These are phyloP conservation scores for Cerastoderma edule DNA, from an alignment of 2,888 invertebrate species.

Conservation along the genomic window DNA sequence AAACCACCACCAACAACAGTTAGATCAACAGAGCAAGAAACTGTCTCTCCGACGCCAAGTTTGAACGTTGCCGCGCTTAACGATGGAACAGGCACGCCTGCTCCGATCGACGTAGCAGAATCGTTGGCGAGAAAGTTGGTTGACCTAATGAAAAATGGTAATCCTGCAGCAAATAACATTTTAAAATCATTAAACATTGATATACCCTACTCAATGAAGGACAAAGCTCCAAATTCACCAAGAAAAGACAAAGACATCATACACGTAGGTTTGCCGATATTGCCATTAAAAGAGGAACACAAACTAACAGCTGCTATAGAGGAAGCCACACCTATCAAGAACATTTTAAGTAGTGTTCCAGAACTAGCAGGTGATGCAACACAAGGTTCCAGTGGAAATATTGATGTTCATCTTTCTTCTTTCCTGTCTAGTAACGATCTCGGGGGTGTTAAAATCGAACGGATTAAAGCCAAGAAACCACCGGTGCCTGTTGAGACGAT, in stretches of 20 bases:
- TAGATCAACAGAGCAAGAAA: too few relatives aligned
- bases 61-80: too few relatives aligned
- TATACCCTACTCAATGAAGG: neutral
- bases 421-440: slow-evolving; percentile 6
- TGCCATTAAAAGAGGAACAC: neutral
- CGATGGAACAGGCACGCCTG: too few relatives aligned
- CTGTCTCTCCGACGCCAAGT: too few relatives aligned
- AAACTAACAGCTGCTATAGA: neutral
- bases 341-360: too few relatives aligned
- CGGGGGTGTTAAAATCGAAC: slow-evolving; percentile 6
- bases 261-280: neutral
- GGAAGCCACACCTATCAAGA: neutral
- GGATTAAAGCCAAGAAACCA: neutral
- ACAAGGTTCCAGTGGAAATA: too few relatives aligned
- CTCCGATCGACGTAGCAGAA: neutral
- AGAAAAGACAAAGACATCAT: neutral
- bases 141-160: neutral
- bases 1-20: neutral
- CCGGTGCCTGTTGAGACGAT: too few relatives aligned
- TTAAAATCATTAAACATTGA: slow-evolving; percentile 11
- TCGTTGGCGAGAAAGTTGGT: slow-evolving; percentile 3
- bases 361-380: too few relatives aligned
- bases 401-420: neutral
- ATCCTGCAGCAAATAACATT: slow-evolving; percentile 11
- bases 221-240: neutral